Percentiles rank a stretch among this genome's conserved stretches.
Evolutionary conservation across 2,113 vertebrate species (phyloP).

Genomic region (Vanacampus margaritifer): DNA sequence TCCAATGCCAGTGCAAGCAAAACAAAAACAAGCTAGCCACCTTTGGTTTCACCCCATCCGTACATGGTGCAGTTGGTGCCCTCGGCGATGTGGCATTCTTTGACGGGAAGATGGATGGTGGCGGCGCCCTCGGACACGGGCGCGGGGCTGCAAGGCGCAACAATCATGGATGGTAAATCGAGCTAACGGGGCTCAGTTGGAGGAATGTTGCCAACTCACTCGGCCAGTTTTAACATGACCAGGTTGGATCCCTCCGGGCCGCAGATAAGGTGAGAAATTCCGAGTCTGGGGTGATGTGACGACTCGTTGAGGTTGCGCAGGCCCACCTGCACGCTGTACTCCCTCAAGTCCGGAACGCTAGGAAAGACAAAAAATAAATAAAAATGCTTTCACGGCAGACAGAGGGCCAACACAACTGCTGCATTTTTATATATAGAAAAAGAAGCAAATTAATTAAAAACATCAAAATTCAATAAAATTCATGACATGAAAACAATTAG

Average conservation of each 20-base stretch:
- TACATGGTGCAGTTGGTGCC: constrained; percentile 90
- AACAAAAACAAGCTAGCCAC: constrained; percentile 58
- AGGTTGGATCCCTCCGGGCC: constrained; percentile 90
- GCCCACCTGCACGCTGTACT: constrained; percentile 90
- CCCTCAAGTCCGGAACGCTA: constrained; percentile 87
- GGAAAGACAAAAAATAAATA: constrained; percentile 15
- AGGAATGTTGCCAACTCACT: constrained; percentile 50
- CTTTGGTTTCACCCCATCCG: constrained; percentile 97
- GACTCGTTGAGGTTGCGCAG: constrained; percentile 84
- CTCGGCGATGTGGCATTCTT: constrained; percentile 88
- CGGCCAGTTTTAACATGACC: constrained; percentile 84
- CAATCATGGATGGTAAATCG: constrained; percentile 9
- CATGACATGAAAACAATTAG: no score
- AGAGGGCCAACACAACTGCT: no score
- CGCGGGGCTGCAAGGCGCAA: constrained; percentile 76
- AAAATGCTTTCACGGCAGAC: background rate
- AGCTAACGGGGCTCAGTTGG: background rate
- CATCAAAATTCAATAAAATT: no score
- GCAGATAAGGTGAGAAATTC: constrained; percentile 86
- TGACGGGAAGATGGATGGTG: constrained; percentile 87
- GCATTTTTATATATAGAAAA: no score
- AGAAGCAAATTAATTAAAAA: no score
- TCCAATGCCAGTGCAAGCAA: background rate
- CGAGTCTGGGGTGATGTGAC: constrained; percentile 74
- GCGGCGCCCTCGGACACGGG: constrained; percentile 83